phyloP scores from a whole-genome alignment of 2,888 invertebrate genomes.

The Selenia dentaria region DNA sequence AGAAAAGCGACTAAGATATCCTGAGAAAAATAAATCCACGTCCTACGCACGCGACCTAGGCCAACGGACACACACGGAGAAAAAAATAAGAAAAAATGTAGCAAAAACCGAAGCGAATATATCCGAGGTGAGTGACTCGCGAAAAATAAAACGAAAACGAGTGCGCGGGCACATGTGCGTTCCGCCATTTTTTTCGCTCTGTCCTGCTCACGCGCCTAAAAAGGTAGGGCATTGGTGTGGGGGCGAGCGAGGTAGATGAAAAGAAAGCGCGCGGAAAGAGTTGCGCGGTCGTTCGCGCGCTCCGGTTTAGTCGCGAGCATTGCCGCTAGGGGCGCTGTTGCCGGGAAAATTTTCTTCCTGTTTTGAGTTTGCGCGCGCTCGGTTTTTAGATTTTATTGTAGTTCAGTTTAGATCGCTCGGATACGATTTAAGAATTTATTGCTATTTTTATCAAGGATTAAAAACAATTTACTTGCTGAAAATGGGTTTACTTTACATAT shows the following conservation, averaged over 20 bases:
- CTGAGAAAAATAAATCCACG: conserved; percentile 59
- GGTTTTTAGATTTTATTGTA: conserved; percentile 42
- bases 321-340: conserved; percentile 63
- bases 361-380: conserved; percentile 52
- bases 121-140: conserved; percentile 78
- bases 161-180: conserved; percentile 80
- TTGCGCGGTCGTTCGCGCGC: conserved; percentile 66
- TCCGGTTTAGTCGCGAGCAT: conserved; percentile 63
- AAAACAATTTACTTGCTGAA: too few relatives aligned
- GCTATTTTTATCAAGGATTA: neutral
- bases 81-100: conserved; percentile 59
- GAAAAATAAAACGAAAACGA: conserved; percentile 79
- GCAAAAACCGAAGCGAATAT: conserved; percentile 61
- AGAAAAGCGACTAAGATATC: conserved; percentile 55
- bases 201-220: conserved; percentile 74
- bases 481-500: too few relatives aligned
- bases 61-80: conserved; percentile 65
- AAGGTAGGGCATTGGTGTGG: conserved; percentile 41
- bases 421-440: conserved; percentile 4
- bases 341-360: conserved; percentile 76
- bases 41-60: conserved; percentile 75
- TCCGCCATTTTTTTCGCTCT: conserved; percentile 74
- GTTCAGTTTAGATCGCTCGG: conserved; percentile 2
- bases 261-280: conserved; percentile 80
- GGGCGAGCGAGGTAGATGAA: conserved; percentile 63